Evolutionary conservation across 2,888 invertebrate species (phyloP), one percentile per base, ranked within the genome.

Genomic region (Orthosia cruda): DNA sequence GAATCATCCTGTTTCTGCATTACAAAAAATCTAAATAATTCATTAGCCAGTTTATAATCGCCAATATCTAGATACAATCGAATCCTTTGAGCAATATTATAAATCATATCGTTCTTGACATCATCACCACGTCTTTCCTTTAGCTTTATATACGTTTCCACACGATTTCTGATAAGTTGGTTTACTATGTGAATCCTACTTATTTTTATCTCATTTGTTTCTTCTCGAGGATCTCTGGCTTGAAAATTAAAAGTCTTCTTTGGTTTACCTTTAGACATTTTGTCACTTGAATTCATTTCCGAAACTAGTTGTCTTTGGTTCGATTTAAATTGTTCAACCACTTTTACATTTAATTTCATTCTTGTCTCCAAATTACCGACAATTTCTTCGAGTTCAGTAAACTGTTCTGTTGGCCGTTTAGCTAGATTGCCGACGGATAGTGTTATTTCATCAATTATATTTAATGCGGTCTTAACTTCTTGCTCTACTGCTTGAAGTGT

Each of bases 101-200:
- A 94, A 74, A 91, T 93, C 0, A 94, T 80, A 80, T 95, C 93
- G 45, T 89, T 76, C 9, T 73, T 85, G 0, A 87, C 65, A 82
- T 92, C 86, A 13, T 54, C 40, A 0, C 85, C 87, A 66, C 85
- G 85, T 0, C 85, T 81, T 76, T 94, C 92, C 88, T 94, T 95
- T 2, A 89, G 79, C 77, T 88, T 91, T 23, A 95, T 79, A 73
- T 93, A 96, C 4, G 89, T 70, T 55, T 88, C 77, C 59, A 95
- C 87, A 40, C 95, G 92, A 79, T 95, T 96, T 77, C 87, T 93
- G 12, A 96, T 95, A 3, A 96, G 77, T 71, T 95, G 95, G 75
- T 91, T 93, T 13, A 95, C 80, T n/a, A 96, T 90, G 87, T 94
- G 91, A 67, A 93, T 91, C 87, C 93, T 93, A 1, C 91, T 90